Evolutionary conservation across 2,113 vertebrate species (phyloP).

Genomic region (Dendrocopos noguchii): DNA sequence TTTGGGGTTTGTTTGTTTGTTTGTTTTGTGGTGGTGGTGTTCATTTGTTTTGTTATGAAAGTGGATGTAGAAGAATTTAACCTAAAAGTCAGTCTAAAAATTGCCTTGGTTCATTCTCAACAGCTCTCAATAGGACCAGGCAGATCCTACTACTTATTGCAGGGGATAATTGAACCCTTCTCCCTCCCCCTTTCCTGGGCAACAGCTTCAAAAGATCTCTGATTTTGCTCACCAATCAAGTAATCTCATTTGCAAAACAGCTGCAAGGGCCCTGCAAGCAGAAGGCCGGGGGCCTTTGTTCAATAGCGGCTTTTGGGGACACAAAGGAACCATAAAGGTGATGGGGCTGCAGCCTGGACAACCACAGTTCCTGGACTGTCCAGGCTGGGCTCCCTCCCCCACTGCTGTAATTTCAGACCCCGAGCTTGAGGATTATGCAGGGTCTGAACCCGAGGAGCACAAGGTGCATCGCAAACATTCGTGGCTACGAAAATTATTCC

Average conservation of each 20-base stretch:
- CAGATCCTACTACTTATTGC: neutral
- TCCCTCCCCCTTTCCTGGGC: constrained; percentile 45
- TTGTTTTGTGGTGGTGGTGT: too few relatives aligned
- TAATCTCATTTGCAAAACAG: constrained; percentile 70
- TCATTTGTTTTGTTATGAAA: neutral
- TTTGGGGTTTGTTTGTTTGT: too few relatives aligned
- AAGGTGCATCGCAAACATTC: constrained; percentile 56
- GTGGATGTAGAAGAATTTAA: neutral
- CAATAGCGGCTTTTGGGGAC: constrained; percentile 22
- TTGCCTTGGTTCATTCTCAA: neutral
- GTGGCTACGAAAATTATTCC: constrained; percentile 58
- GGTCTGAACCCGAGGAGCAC: constrained; percentile 7
- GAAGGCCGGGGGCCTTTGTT: constrained; percentile 41
- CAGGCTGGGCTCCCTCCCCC: neutral
- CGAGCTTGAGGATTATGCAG: neutral
- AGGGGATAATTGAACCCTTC: neutral
- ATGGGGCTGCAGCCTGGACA: constrained; percentile 27
- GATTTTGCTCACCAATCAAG: constrained; percentile 63
- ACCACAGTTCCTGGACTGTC: neutral
- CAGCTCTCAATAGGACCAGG: neutral
- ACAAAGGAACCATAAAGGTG: constrained; percentile 64
- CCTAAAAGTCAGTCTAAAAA: neutral
- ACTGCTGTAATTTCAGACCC: neutral
- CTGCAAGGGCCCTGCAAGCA: constrained; percentile 40
- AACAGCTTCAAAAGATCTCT: constrained; percentile 59